phyloP scores from a whole-genome alignment of 2,797 vertebrate genomes.

The Manis pentadactyla region DNA sequence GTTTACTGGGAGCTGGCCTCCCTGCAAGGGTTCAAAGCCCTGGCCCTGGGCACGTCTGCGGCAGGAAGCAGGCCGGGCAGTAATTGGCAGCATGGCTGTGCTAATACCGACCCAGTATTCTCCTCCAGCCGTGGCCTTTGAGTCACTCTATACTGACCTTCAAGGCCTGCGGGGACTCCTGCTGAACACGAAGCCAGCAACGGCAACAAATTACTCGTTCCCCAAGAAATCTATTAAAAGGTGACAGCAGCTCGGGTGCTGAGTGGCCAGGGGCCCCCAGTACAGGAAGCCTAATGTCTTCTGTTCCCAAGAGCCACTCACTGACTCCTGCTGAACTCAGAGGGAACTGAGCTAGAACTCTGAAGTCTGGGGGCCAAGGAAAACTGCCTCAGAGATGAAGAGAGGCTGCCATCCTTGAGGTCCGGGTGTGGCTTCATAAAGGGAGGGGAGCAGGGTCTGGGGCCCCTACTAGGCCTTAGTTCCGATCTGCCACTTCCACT shows the following conservation, averaged over 20 bases:
- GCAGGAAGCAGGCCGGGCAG: constrained; percentile 81
- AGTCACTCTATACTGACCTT: constrained; percentile 77
- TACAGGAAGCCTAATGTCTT: constrained; percentile 42
- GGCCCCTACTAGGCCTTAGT: neutral
- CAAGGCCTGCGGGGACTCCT: constrained; percentile 79
- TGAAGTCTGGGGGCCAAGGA: neutral
- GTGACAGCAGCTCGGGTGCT: constrained; percentile 74
- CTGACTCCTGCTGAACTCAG: neutral
- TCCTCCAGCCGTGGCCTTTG: constrained; percentile 72
- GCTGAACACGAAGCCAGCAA: neutral
- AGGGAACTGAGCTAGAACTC: constrained; percentile 11
- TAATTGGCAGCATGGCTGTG: constrained; percentile 82
- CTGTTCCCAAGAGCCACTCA: constrained; percentile 43
- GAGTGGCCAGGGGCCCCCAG: constrained; percentile 24
- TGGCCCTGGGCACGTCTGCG: constrained; percentile 83
- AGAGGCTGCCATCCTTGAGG: neutral
- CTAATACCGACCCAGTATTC: constrained; percentile 69
- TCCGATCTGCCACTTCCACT: neutral
- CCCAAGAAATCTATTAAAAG: constrained; percentile 87
- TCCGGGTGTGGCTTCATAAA: neutral
- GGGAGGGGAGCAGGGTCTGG: neutral
- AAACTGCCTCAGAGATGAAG: neutral
- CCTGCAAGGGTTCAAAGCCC: constrained; percentile 83
- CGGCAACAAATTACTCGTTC: constrained; percentile 83
- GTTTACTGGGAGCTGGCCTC: constrained; percentile 81